Base-by-base conservation (phyloP, 2,888 invertebrate genomes). In the Eristalis pertinax region DNA sequence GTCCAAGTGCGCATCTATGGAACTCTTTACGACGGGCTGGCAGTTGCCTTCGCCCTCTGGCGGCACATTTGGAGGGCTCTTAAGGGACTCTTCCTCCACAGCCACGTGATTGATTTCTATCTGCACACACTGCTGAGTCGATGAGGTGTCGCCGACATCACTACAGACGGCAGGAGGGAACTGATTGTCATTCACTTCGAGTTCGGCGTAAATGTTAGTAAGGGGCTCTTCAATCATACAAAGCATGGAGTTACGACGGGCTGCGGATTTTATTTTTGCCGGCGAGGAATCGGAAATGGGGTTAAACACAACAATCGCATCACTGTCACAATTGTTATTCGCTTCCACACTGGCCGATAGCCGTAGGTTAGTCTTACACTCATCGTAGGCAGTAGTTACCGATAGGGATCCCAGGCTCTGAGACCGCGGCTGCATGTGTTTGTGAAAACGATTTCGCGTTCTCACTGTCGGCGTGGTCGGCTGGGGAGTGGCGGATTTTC, bases 321-420 rank as follows among this genome's bases (percentile, higher is more conserved):
- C 92, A 65, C 89, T 87, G 76, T 91, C 91, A 83, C 64, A 81
- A 72, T 86, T 89, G 70, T 90, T 89, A 89, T 90, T 90, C 70
- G 90, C 89, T 89, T 91, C 91, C 89, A 92, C 90, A 89, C 93
- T 92, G 89, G 92, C 91, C 85, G 92, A 91, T 89, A 91, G 89
- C 84, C 92, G 91, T 89, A 92, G 89, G 78, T 84, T 91, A 85
- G 89, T 90, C 88, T 92, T 92, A 89, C 91, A 92, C 84, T 87
- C 89, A 74, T 89, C 89, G 74, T 77, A 74, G 26, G 91, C 90
- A 89, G 90, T 92, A 93, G 92, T 93, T 93, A 93, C 93, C 93
- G 93, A 92, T 87, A 93, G 89, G 67, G 93, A 93, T 90, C 93
- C 93, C 43, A 93, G 90, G 83, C 93, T 93, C 78, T 92, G 92